Percentiles rank a stretch among this genome's conserved stretches.
Evolutionary conservation across 2,797 vertebrate species (phyloP).

Genomic region (Merluccius polli): DNA sequence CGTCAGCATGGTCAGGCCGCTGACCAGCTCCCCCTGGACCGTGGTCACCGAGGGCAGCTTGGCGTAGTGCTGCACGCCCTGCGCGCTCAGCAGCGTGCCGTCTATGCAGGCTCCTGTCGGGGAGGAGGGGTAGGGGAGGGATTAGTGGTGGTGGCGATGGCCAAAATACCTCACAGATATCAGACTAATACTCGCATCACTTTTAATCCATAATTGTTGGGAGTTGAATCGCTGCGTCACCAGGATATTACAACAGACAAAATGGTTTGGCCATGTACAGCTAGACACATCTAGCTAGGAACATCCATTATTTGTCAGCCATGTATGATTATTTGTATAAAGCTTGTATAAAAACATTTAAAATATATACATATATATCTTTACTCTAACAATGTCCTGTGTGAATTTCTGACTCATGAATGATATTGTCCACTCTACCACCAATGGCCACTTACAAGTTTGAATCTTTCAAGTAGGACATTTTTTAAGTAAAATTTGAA

Average conservation of each 20-base stretch:
- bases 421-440: no score
- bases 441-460: no score
- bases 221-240: background rate
- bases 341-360: no score
- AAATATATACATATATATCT: no score
- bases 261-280: background rate
- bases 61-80: slow-evolving; percentile 79
- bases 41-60: slow-evolving; percentile 75
- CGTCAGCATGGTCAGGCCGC: slow-evolving; percentile 71
- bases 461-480: background rate
- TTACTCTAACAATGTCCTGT: no score
- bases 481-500: background rate
- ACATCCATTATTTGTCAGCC: no score
- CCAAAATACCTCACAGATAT: background rate
- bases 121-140: background rate
- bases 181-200: background rate
- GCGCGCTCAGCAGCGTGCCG: slow-evolving; percentile 78
- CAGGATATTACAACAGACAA: background rate
- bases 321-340: no score
- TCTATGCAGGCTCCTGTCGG: slow-evolving; percentile 85
- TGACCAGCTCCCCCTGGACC: slow-evolving; percentile 76
- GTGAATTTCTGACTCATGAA: no score
- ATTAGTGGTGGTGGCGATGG: background rate
- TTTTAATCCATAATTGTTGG: background rate
- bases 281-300: no score